Evolutionary conservation across 2,888 invertebrate species (phyloP).

Genomic region (Phyllotreta striolata): DNA sequence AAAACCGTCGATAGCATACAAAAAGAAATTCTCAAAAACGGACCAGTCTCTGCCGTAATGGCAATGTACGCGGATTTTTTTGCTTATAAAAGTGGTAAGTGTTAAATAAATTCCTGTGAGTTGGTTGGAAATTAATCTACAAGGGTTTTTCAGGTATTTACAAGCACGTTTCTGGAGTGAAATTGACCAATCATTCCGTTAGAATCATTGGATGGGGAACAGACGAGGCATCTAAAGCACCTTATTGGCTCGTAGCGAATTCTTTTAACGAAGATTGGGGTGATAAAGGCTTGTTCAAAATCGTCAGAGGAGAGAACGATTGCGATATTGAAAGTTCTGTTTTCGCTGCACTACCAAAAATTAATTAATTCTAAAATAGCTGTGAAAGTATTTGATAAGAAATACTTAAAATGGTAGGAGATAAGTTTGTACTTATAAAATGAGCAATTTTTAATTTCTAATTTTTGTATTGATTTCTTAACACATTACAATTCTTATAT

Average conservation of each 20-base stretch:
- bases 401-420: no score
- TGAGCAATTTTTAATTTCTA: no score
- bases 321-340: neutral
- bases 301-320: neutral
- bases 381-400: no score
- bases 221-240: constrained; percentile 65
- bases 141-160: constrained; percentile 67
- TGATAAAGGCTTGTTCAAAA: constrained; percentile 67
- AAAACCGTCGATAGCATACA: constrained; percentile 51
- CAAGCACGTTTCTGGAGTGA: constrained; percentile 72
- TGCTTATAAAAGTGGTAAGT: constrained; percentile 80
- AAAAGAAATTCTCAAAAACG: constrained; percentile 79
- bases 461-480: no score
- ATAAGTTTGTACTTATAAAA: no score
- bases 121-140: no score
- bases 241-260: constrained; percentile 91
- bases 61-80: constrained; percentile 83
- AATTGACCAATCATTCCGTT: no score
- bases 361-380: no score
- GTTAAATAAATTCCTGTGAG: no score
- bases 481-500: no score
- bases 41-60: constrained; percentile 86
- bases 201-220: constrained; percentile 90
- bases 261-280: constrained; percentile 97
- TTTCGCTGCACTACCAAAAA: no score